Evolutionary conservation across 2,888 invertebrate species (phyloP), one percentile per base, ranked within the genome.

Genomic region (Napeogenes inachia): DNA sequence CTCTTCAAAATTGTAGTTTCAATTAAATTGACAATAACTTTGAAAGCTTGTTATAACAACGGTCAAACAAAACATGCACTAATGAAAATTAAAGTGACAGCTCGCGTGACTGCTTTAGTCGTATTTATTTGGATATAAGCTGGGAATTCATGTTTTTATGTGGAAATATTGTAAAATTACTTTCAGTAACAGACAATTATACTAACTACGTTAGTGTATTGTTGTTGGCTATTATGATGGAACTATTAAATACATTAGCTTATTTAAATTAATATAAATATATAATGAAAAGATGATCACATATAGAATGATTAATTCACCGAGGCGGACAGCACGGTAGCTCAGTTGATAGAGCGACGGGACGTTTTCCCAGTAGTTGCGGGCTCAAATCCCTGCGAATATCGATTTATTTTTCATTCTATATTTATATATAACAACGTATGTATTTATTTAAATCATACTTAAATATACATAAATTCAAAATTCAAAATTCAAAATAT

Each of bases 31-130:
- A 50, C 50, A 47, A 13, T 47, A n/a, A 54, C 53, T 45, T n/a
- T 54, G 10, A 42, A 45, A 45, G 53, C 53, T 54, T 53, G 35
- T 45, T 45, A 47, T 13, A 54, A 35, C 33, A 32, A 42, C 21
- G 35, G 42, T 50, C 45, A 45, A 35, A 55, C n/a, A 42, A 30
- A 33, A 62, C 13, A 21, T 58, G 47, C 56, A 35, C 45, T 59
- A 62, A 62, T 59, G 35, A 56, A 58, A 58, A 47, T 53, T 50
- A 56, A 45, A 62, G 35, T 56, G 53, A 59, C 59, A 56, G 35
- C 45, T 59, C 13, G 62, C 56, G 56, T 59, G 53, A 45, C 59
- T 56, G 58, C 4, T 59, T 42, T 50, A 30, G 30, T n/a, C 8
- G 30, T 50, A 50, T 50, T 50, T 50, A 50, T 50, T 50, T 30